Evolutionary conservation across 2,888 invertebrate genomes (phyloP), one percentile per base, ranked within the genome.

Genomic region (Piscicola geometra): DNA sequence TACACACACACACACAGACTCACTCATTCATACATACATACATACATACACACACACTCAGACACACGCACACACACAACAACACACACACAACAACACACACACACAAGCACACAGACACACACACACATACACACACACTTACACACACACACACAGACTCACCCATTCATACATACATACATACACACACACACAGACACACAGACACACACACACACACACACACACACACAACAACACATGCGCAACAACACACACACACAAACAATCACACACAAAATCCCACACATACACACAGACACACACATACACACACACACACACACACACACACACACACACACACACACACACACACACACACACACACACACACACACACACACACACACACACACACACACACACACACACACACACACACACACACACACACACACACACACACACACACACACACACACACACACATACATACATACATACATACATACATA

Each of bases 341-440:
- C 64, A 64, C 64, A 64, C 25, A 64, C 64, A 64, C 64, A 64
- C 3, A 64, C 64, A 64, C 25, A 21, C 64, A 64, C 64, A 64
- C 64, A 64, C 64, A 64, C 64, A 64, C 64, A 64, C 25, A 64
- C 64, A 64, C 64, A 64, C 64, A 64, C 64, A 64, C 64, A 64
- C 25, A 64, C 64, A 64, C 64, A 64, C 64, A 64, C 30, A 64
- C 64, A 64, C 30, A 64, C 64, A 64, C 30, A 64, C 64, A 64
- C 30, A 64, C 64, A 64, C 30, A 64, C 64, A 64, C 30, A 64
- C 64, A 64, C 30, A 64, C 64, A 64, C 64, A 64, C 64, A 64
- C 64, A 64, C 64, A 64, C 3, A 64, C 25, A 64, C 64, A 64
- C 64, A 64, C 64, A 64, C 64, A 64, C 25, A 64, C 64, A 64